Conservation (phyloP, 2,797 vertebrate genomes). For the Tragelaphus oryx region DNA sequence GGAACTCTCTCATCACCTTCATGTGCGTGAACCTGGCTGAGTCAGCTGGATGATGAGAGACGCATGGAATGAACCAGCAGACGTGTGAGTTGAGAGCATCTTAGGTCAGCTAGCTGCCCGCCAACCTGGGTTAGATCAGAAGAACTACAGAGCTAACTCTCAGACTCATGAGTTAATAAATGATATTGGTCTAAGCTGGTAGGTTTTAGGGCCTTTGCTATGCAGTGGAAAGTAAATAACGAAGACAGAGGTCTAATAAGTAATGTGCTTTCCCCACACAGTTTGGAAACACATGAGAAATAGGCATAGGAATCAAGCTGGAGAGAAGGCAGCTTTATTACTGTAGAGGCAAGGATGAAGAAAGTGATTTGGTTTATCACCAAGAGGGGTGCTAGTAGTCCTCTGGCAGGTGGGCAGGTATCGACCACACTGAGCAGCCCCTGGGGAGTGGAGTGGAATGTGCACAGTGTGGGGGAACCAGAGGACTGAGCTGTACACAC, state of each 20-base stretch:
- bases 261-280: neutral
- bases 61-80: neutral
- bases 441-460: neutral
- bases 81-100: neutral
- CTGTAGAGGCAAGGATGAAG: neutral
- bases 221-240: neutral
- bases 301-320: neutral
- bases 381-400: neutral
- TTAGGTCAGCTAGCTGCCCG: neutral
- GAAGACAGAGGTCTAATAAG: neutral
- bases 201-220: neutral
- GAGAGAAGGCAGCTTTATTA: neutral
- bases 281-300: neutral
- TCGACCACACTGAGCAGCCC: rapidly evolving
- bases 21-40: neutral
- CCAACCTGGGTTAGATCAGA: neutral
- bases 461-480: neutral
- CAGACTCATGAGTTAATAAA: neutral
- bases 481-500: neutral
- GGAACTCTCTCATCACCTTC: neutral
- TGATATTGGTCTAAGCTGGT: neutral
- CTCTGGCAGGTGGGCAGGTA: neutral
- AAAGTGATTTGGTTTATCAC: neutral
- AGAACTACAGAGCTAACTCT: neutral
- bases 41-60: neutral